These are phyloP conservation scores for Pentalonia nigronervosa DNA, from an alignment of 1,140 invertebrate genomes.

Conservation along the genomic window DNA sequence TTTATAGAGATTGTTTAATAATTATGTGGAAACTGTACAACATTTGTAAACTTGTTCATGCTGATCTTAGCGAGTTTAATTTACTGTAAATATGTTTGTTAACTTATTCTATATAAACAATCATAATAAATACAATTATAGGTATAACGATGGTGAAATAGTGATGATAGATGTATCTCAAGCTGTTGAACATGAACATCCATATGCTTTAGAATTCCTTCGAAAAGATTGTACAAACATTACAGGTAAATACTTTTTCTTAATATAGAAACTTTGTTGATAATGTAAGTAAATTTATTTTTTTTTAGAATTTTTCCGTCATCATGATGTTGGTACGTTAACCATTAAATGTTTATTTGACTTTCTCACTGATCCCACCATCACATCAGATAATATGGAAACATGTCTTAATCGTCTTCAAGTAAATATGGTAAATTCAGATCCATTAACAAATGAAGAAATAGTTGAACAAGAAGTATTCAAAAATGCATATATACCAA, in stretches of 20 bases:
- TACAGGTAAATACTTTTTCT: constrained; percentile 66
- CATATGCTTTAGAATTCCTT: constrained; percentile 91
- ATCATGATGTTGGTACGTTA: constrained; percentile 87
- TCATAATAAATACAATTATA: background rate
- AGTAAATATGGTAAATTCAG: constrained; percentile 70
- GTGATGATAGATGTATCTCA: constrained; percentile 96
- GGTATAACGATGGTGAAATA: constrained; percentile 41
- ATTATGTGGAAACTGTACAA: constrained; percentile 94
- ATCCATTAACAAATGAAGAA: constrained; percentile 71
- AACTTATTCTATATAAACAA: constrained; percentile 10
- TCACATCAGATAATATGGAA: constrained; percentile 85
- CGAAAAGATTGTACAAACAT: constrained; percentile 95
- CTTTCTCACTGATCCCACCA: constrained; percentile 90
- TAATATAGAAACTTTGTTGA: background rate
- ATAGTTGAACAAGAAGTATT: constrained; percentile 90
- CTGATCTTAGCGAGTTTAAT: constrained; percentile 97
- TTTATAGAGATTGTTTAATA: constrained; percentile 90
- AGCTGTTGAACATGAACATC: constrained; percentile 97
- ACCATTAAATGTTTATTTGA: constrained; percentile 92
- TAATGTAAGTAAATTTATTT: background rate
- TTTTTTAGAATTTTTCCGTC: constrained; percentile 86
- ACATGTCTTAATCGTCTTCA: constrained; percentile 77
- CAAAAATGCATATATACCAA: constrained; percentile 92
- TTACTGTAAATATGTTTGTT: constrained; percentile 70
- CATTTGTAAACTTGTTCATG: constrained; percentile 92